Conservation (phyloP, 2,888 invertebrate species). For the Acrocera orbiculus region DNA sequence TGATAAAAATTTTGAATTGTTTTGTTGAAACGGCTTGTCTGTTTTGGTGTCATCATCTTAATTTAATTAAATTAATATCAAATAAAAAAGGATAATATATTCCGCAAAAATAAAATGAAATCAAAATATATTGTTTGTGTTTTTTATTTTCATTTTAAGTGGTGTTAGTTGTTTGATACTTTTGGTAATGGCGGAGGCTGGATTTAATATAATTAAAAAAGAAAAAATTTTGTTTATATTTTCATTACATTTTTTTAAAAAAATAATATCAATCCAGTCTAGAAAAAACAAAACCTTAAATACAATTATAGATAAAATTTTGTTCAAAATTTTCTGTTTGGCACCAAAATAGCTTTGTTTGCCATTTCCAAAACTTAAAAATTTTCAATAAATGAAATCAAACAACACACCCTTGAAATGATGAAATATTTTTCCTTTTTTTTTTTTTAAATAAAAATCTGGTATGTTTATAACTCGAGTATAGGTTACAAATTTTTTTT, state of each 20-base stretch:
- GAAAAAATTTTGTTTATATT: slow-evolving; percentile 1
- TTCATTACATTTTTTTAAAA: slow-evolving; percentile 1
- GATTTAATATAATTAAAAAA: slow-evolving; percentile 1
- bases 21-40: too few relatives aligned
- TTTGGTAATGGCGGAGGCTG: slow-evolving; percentile 20
- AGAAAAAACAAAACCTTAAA: too few relatives aligned
- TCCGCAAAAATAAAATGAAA: too few relatives aligned
- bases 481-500: too few relatives aligned
- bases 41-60: slow-evolving; percentile 7
- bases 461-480: too few relatives aligned
- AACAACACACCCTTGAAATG: background rate
- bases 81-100: too few relatives aligned
- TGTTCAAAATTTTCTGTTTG: slow-evolving; percentile 17
- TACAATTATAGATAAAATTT: background rate
- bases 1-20: slow-evolving; percentile 5
- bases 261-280: too few relatives aligned
- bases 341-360: slow-evolving; percentile 49
- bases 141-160: too few relatives aligned
- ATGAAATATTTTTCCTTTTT: background rate
- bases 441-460: too few relatives aligned
- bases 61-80: background rate
- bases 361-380: slow-evolving; percentile 45
- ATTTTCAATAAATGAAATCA: background rate
- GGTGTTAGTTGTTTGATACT: too few relatives aligned
- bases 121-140: too few relatives aligned